phyloP scores from a whole-genome alignment of 2,113 vertebrate genomes.

The Leptodactylus fuscus region DNA sequence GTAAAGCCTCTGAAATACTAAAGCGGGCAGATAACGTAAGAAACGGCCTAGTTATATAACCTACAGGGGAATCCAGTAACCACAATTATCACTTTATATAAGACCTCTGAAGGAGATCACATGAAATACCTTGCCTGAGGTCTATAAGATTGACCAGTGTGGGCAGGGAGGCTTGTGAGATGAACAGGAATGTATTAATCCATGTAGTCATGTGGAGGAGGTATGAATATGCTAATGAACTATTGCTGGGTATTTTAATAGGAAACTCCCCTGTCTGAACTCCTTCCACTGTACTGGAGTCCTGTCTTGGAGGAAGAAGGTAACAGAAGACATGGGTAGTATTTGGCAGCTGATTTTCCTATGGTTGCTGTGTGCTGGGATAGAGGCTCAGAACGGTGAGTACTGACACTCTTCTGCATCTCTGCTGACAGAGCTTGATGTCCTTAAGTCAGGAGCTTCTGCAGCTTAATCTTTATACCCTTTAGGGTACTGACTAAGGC shows the following conservation, averaged over 20 bases:
- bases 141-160: conserved; percentile 41
- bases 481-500: too few relatives aligned
- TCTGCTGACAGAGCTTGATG: not conserved
- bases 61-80: too few relatives aligned
- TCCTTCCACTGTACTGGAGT: conserved; percentile 29
- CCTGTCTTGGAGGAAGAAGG: conserved; percentile 35
- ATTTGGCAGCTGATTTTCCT: conserved; percentile 51
- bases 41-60: too few relatives aligned
- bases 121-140: not conserved
- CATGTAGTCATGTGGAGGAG: conserved; percentile 18
- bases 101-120: not conserved
- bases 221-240: conserved; percentile 70
- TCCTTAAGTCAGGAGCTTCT: not conserved
- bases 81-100: not conserved
- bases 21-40: too few relatives aligned
- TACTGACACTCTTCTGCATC: too few relatives aligned
- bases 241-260: conserved; percentile 62
- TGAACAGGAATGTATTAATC: conserved; percentile 48
- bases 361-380: conserved; percentile 64
- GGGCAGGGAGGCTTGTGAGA: not conserved
- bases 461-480: too few relatives aligned
- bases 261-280: not conserved
- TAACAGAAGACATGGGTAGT: conserved; percentile 62
- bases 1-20: too few relatives aligned
- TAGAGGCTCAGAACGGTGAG: conserved; percentile 68